Evolutionary conservation across 2,888 invertebrate species (phyloP).

Genomic region (Leptogaster cylindrica): DNA sequence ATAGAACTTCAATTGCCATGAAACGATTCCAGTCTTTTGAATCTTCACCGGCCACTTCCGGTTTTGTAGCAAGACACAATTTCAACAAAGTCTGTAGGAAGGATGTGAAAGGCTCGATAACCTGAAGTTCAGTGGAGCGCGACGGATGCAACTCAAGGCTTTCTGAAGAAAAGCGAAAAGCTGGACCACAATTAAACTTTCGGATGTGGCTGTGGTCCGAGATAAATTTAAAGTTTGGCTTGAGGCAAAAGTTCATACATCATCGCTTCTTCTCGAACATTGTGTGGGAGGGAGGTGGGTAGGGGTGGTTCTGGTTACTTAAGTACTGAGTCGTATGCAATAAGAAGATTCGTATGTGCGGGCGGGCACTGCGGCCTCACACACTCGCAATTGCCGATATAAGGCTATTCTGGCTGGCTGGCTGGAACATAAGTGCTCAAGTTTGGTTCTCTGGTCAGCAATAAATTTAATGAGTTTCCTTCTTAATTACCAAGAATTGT

Average conservation of each 20-base stretch:
- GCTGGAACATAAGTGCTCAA: conserved; percentile 43
- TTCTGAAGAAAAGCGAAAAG: conserved; percentile 17
- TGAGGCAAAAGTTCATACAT: conserved; percentile 45
- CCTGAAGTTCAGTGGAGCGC: no score
- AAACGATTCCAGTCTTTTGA: no score
- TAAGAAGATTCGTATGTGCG: background rate
- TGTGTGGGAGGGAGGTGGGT: no score
- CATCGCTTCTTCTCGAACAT: conserved; percentile 44
- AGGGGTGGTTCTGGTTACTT: conserved; percentile 14
- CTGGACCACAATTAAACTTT: conserved; percentile 44
- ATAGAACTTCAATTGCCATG: no score
- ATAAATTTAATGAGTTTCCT: conserved; percentile 48
- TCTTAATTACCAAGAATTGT: conserved; percentile 47
- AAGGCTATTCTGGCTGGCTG: background rate
- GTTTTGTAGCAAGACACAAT: no score
- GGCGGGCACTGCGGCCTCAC: no score
- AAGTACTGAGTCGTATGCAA: conserved; percentile 8
- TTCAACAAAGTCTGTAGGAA: no score
- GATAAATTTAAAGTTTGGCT: conserved; percentile 46
- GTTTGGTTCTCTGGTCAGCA: conserved; percentile 47
- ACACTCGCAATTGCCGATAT: background rate
- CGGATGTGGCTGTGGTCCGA: conserved; percentile 39
- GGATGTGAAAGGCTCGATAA: no score
- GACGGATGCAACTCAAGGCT: no score
- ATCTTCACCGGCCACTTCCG: no score